Conservation (phyloP, 2,888 invertebrate species). For the Mactromeris polynyma region DNA sequence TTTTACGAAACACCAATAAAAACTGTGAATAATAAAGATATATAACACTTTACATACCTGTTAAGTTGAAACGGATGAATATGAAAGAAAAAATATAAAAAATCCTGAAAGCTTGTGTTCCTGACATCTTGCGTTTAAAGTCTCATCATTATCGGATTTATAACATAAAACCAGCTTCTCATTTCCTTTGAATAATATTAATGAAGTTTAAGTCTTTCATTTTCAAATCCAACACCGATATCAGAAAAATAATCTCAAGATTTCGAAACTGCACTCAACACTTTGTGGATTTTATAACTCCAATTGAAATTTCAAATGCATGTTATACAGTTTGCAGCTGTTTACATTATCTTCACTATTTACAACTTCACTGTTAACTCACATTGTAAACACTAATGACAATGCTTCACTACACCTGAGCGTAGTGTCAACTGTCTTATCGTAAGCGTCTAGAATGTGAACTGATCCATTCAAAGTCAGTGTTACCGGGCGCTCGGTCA, state of each 20-base stretch:
- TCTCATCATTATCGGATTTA: background rate
- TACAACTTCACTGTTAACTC: slow-evolving; percentile 29
- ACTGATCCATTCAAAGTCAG: slow-evolving; percentile 51
- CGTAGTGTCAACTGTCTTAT: slow-evolving; percentile 54
- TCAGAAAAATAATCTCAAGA: background rate
- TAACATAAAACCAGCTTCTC: background rate
- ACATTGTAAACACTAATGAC: slow-evolving; percentile 36
- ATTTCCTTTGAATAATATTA: background rate
- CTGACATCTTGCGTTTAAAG: background rate
- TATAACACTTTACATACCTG: background rate
- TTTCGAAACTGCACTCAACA: background rate
- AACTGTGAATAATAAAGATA: background rate
- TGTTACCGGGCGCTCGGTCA: slow-evolving; percentile 58
- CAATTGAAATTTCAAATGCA: slow-evolving; percentile 10
- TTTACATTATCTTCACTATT: slow-evolving; percentile 25
- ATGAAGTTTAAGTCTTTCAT: background rate
- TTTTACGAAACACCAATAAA: background rate
- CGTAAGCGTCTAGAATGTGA: slow-evolving; percentile 50
- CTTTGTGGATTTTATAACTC: slow-evolving; percentile 7
- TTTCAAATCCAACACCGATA: background rate
- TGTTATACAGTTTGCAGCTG: background rate
- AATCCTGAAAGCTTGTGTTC: background rate
- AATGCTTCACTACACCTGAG: slow-evolving; percentile 46
- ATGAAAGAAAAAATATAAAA: background rate
- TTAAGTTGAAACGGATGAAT: background rate